phyloP scores from a whole-genome alignment of 2,797 vertebrate species.

The Characodon lateralis region DNA sequence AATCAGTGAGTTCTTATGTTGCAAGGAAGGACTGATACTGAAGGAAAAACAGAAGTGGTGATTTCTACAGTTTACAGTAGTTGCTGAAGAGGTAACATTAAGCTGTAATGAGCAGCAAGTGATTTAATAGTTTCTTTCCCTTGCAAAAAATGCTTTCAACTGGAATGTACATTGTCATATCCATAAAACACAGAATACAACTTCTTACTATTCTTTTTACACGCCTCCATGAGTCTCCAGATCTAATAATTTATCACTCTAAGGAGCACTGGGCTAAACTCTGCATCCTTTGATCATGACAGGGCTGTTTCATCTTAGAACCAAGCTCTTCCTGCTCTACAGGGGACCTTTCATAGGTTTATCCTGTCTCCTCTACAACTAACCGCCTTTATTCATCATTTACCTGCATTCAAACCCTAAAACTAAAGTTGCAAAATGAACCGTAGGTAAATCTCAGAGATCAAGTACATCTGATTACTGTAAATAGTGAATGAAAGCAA shows the following conservation, averaged over 20 bases:
- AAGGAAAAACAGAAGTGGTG: conserved; percentile 2
- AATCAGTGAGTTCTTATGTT: conserved; percentile 56
- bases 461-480: not conserved
- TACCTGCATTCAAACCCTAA: conserved; percentile 6
- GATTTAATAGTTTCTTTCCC: not conserved
- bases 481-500: not conserved
- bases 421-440: conserved; percentile 18
- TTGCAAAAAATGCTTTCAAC: conserved; percentile 1
- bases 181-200: conserved; percentile 9
- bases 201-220: not conserved
- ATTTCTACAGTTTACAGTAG: not conserved
- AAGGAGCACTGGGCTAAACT: conserved; percentile 24
- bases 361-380: conserved; percentile 34
- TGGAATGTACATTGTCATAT: conserved; percentile 9
- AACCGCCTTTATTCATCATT: conserved; percentile 12
- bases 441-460: not conserved
- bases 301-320: conserved; percentile 70
- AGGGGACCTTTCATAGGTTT: conserved; percentile 26
- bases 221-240: conserved; percentile 17
- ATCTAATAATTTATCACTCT: conserved; percentile 55
- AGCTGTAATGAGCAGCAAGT: conserved; percentile 13
- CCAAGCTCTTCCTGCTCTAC: conserved; percentile 35
- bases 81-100: not conserved
- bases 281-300: conserved; percentile 66
- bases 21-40: not conserved